A percentile compares a stretch with the other conserved stretches of the same genome.
phyloP scores from a whole-genome alignment of 2,888 invertebrate species.

The Aspidapion aeneum region DNA sequence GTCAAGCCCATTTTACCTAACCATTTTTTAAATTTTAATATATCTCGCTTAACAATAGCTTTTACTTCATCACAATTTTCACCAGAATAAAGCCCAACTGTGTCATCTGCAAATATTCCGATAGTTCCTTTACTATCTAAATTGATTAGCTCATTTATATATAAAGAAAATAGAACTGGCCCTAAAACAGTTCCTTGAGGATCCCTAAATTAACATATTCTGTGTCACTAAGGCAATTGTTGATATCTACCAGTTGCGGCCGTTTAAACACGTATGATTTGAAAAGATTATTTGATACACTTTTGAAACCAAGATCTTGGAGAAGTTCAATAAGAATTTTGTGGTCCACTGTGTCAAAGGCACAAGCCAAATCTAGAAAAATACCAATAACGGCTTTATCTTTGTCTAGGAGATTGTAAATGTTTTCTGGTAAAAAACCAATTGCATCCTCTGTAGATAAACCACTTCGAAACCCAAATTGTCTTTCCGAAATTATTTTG shows the following conservation, averaged over 20 bases:
- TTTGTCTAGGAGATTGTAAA: not conserved
- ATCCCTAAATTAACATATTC: not conserved
- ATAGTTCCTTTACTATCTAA: not conserved
- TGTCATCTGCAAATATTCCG: not conserved
- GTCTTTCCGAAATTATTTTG: not conserved
- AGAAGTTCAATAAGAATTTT: not conserved
- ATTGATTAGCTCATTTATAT: not conserved
- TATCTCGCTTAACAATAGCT: not conserved
- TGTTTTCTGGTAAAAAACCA: not conserved
- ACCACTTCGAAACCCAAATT: not conserved
- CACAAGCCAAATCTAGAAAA: not conserved
- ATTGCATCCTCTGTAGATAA: not conserved
- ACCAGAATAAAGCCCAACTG: not conserved
- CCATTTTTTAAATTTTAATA: conserved; percentile 1
- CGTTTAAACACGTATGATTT: not conserved
- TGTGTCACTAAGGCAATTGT: not conserved
- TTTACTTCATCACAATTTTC: not conserved
- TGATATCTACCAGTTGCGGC: not conserved
- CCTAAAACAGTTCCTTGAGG: not conserved
- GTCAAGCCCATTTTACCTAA: not conserved
- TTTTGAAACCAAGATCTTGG: not conserved
- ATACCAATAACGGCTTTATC: not conserved
- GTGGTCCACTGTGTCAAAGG: not conserved
- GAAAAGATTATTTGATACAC: not conserved
- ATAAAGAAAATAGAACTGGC: not conserved